Conservation (phyloP, 2,797 vertebrate genomes). For the Bryconaethiops microstoma region DNA sequence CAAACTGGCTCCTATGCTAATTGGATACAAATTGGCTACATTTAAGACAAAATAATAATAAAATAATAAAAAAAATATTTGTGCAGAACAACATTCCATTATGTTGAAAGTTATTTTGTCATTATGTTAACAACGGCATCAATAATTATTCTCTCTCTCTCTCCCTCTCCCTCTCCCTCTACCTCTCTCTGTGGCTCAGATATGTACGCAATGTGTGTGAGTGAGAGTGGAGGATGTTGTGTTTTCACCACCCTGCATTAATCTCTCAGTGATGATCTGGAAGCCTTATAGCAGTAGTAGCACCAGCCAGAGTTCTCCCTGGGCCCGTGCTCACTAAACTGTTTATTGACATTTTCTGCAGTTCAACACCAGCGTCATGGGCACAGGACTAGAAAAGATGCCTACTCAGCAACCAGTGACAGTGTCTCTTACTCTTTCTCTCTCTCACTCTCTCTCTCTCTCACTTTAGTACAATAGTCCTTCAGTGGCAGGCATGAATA, state of each 20-base stretch:
- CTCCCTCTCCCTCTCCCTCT: neutral
- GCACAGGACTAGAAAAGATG: constrained; percentile 54
- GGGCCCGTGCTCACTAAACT: constrained; percentile 69
- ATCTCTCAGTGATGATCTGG: constrained; percentile 59
- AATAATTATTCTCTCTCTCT: neutral
- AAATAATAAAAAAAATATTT: too few species aligned
- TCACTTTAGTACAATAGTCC: too few species aligned
- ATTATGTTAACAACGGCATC: neutral
- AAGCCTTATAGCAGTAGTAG: constrained; percentile 65
- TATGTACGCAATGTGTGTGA: constrained; percentile 21
- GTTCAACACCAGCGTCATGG: constrained; percentile 65
- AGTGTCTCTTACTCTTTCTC: constrained; percentile 16
- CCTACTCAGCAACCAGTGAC: constrained; percentile 68
- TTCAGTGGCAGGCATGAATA: too few species aligned
- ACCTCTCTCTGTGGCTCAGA: neutral
- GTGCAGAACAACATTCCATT: too few species aligned
- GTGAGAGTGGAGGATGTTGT: constrained; percentile 53
- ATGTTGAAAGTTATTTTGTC: neutral
- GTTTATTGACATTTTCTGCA: constrained; percentile 79
- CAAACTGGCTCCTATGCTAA: too few species aligned
- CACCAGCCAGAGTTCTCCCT: constrained; percentile 67
- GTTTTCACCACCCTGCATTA: constrained; percentile 68
- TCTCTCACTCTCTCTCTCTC: constrained; percentile 11
- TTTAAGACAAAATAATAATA: too few species aligned
- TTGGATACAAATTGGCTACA: too few species aligned